Evolutionary conservation across 2,113 vertebrate species (phyloP), one percentile per base, ranked within the genome.

Genomic region (Rhinoptilus africanus): DNA sequence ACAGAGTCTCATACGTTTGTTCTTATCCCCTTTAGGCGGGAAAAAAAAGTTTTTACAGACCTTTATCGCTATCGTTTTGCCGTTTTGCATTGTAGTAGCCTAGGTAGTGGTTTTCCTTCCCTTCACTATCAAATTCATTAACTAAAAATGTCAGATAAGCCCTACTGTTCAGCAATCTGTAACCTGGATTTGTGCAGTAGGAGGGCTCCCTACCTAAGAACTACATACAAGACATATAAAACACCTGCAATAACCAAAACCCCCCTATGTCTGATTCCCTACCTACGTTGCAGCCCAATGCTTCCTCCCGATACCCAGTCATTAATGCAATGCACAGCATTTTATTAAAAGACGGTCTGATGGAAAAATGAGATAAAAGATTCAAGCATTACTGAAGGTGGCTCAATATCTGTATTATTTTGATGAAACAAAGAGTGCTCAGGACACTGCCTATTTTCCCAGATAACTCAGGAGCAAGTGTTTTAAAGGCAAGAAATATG

Each of bases 11-110:
- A 83, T 4, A 74, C 16, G 64, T 75, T 75, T 92, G 76, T 78
- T 94, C 88, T 79, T 53, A 45, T 39, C 96, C 95, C 47, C 54
- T 83, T 76, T 91, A 60, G 85, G 81, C 4, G 20, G 67, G 63
- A 41, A 54, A 91, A 95, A 95, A 95, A 66, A 71, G 62, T 50
- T 76, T 93, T 85, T 81, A 71, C 60, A 92, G 95, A 92, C 48
- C 60, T 95, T 89, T 67, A 95, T 85, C 67, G 57, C 60, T 86
- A 64, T 56, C 48, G 45, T 73, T 96, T 83, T 96, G 77, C 80
- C 35, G 30, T 81, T 97, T 96, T 88, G 88, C 62, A 74, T 34
- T 79, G 51, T 85, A 90, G 75, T 28, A 92, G 75, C 50, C 51
- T 10, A 47, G 66, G 77, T 24, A 92, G 75, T 60, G 53, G 28